Percentiles rank a stretch among this genome's conserved stretches.
Evolutionary conservation across 2,113 vertebrate genomes (phyloP).

Genomic region (Herpetotheres cachinnans): DNA sequence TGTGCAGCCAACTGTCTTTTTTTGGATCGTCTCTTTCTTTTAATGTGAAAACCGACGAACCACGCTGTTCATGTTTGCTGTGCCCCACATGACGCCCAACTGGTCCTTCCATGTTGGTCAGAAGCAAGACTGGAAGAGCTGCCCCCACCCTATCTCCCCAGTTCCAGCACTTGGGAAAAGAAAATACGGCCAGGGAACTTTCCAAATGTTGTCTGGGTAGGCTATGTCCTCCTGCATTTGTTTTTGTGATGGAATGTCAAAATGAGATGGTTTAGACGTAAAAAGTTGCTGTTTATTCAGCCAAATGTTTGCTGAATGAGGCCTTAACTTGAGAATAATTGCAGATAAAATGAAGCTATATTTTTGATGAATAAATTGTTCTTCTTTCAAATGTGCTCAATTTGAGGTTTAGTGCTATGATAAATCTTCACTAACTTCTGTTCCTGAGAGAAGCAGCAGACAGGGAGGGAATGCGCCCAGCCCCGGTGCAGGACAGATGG

Average conservation of each 20-base stretch:
- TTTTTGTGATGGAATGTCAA: slow-evolving; percentile 6
- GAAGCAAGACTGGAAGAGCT: background rate
- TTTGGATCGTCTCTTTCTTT: background rate
- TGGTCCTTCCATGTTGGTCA: background rate
- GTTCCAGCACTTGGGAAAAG: background rate
- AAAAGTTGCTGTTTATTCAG: slow-evolving; percentile 45
- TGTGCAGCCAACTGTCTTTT: background rate
- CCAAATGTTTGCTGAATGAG: slow-evolving; percentile 20
- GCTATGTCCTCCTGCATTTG: background rate
- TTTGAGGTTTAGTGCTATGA: slow-evolving; percentile 45
- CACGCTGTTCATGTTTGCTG: fast-evolving
- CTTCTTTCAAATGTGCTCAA: slow-evolving; percentile 51
- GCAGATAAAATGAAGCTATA: slow-evolving; percentile 41
- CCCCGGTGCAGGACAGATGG: background rate
- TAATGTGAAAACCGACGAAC: background rate
- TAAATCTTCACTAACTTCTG: slow-evolving; percentile 56
- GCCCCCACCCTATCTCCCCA: background rate
- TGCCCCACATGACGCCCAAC: background rate
- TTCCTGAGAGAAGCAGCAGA: background rate
- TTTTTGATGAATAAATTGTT: slow-evolving; percentile 65
- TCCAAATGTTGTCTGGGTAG: background rate
- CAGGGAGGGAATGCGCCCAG: background rate
- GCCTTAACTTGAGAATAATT: slow-evolving; percentile 57
- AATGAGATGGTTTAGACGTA: background rate
- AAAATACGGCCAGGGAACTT: background rate